Evolutionary conservation across 2,888 invertebrate species (phyloP).

Genomic region (Pollenia angustigena): DNA sequence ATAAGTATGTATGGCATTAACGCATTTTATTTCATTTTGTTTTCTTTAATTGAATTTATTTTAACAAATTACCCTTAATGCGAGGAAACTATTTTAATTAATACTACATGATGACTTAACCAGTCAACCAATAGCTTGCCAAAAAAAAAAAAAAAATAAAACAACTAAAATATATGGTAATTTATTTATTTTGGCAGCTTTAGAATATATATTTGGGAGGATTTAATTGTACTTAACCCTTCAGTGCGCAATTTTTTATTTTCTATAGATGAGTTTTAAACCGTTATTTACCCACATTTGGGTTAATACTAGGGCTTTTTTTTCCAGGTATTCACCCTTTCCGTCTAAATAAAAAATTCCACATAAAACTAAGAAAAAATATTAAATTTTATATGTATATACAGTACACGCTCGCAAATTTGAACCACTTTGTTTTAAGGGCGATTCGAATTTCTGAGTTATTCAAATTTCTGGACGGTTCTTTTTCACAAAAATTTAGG

Average conservation of each 20-base stretch:
- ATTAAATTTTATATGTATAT: too few relatives aligned
- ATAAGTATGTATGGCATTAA: slow-evolving; percentile 3
- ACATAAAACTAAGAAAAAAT: too few relatives aligned
- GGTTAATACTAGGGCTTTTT: too few relatives aligned
- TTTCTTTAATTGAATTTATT: slow-evolving; percentile 45
- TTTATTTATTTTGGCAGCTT: slow-evolving; percentile 13
- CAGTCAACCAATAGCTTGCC: slow-evolving; percentile 41
- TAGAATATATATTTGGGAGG: not conserved
- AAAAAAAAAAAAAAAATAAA: slow-evolving; percentile 12
- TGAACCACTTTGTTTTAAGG: too few relatives aligned
- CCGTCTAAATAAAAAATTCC: too few relatives aligned
- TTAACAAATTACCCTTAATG: slow-evolving; percentile 58
- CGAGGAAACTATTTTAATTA: slow-evolving; percentile 67
- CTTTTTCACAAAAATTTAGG: too few relatives aligned
- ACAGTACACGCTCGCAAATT: too few relatives aligned
- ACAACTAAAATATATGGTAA: slow-evolving; percentile 26
- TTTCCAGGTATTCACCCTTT: too few relatives aligned
- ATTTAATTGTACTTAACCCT: not conserved
- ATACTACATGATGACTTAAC: slow-evolving; percentile 52
- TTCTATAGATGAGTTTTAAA: too few relatives aligned
- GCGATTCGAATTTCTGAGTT: too few relatives aligned
- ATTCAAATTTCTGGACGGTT: too few relatives aligned
- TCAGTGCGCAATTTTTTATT: not conserved
- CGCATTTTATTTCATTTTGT: slow-evolving; percentile 39
- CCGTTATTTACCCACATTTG: too few relatives aligned